These are phyloP conservation scores for Rhizoglyphus robini DNA, from an alignment of 1,140 invertebrate species.

Conservation along the genomic window DNA sequence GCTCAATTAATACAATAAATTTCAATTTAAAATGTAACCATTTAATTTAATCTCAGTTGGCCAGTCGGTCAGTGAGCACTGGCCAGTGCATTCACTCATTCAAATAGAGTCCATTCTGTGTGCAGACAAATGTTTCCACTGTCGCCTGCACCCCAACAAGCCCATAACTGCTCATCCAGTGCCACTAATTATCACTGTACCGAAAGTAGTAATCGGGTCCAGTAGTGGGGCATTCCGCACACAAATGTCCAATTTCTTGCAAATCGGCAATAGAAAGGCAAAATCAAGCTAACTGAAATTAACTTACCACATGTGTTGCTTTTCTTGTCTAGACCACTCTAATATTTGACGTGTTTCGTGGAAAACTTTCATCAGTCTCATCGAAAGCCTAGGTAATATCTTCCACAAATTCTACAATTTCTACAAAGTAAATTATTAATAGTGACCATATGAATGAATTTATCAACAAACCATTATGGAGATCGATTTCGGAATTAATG, in stretches of 20 bases:
- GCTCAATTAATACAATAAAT: too few relatives aligned
- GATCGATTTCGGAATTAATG: slow-evolving; percentile 36
- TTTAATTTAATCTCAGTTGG: too few relatives aligned
- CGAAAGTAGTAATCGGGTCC: too few relatives aligned
- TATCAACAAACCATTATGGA: slow-evolving; percentile 34
- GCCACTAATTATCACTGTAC: too few relatives aligned
- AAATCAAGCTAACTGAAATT: slow-evolving; percentile 7
- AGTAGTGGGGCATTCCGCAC: too few relatives aligned
- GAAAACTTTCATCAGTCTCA: slow-evolving; percentile 30
- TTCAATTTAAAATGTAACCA: too few relatives aligned
- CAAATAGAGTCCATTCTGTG: too few relatives aligned
- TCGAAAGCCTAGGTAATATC: slow-evolving; percentile 35
- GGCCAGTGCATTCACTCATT: too few relatives aligned
- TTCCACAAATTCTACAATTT: slow-evolving; percentile 33
- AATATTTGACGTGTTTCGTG: slow-evolving; percentile 35
- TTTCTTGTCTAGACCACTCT: slow-evolving; percentile 33
- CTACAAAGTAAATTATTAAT: slow-evolving; percentile 12
- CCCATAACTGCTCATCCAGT: too few relatives aligned
- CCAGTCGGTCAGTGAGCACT: too few relatives aligned
- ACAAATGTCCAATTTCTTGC: slow-evolving; percentile 36
- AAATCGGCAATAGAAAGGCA: slow-evolving; percentile 22
- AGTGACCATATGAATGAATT: background rate
- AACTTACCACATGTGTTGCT: slow-evolving; percentile 35
- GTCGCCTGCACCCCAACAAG: too few relatives aligned
- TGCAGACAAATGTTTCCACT: too few relatives aligned